A percentile compares a stretch with the other conserved stretches of the same genome.
Conservation (phyloP, 2,797 vertebrate genomes). For the Dromococcyx pavoninus region DNA sequence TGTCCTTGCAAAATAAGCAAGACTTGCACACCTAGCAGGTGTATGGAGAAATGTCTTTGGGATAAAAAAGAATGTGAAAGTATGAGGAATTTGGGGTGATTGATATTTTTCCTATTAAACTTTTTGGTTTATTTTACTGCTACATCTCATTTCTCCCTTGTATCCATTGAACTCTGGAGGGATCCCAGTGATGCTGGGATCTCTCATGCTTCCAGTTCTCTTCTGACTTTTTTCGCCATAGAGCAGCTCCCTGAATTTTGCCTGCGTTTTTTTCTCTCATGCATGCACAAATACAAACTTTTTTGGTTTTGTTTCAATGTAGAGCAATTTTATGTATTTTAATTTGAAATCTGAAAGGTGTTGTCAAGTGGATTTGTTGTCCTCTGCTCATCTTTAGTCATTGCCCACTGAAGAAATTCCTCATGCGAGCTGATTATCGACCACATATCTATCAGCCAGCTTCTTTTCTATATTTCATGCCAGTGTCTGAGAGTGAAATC, state of each 20-base stretch:
- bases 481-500: not conserved
- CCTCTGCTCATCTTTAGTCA: not conserved
- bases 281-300: fast-evolving
- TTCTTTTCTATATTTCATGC: not conserved
- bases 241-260: not conserved
- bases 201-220: not conserved
- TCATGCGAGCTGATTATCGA: conserved; percentile 26
- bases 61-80: not conserved
- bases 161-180: not conserved
- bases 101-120: not conserved
- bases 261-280: not conserved
- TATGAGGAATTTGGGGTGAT: not conserved
- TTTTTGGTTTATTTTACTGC: not conserved
- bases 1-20: not conserved
- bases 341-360: not conserved
- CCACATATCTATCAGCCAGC: not conserved
- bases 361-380: not conserved
- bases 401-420: not conserved
- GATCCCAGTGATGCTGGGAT: not conserved
- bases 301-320: not conserved
- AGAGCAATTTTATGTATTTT: not conserved
- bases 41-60: not conserved
- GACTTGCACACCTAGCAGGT: too few species aligned
- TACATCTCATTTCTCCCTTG: not conserved
- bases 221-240: not conserved